Conservation (phyloP, 2,113 vertebrate species). For the Prinia subflava region DNA sequence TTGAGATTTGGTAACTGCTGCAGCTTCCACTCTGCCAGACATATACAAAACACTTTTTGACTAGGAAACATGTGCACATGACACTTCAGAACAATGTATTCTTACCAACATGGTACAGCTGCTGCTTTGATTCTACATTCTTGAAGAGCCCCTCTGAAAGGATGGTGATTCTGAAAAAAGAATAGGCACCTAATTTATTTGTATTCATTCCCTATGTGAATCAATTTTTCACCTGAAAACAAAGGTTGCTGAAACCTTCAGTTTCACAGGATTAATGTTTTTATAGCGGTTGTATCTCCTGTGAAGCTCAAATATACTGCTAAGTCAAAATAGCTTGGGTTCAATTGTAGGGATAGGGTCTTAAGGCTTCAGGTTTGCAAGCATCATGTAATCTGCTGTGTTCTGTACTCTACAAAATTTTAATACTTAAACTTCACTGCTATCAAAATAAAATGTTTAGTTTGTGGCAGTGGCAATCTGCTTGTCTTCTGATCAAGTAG, state of each 20-base stretch:
- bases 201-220: neutral
- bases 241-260: neutral
- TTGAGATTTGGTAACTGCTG: neutral
- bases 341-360: neutral
- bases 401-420: neutral
- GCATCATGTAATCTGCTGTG: neutral
- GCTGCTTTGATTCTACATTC: neutral
- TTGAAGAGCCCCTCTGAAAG: neutral
- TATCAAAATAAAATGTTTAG: neutral
- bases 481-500: neutral
- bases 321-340: neutral
- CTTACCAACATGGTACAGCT: neutral
- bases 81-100: neutral
- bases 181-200: neutral
- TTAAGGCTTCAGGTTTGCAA: neutral
- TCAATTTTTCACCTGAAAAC: neutral
- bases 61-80: rapidly evolving
- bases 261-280: neutral
- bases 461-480: neutral
- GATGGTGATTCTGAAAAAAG: neutral
- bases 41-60: neutral
- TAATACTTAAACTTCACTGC: neutral
- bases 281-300: neutral
- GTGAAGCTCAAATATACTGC: neutral
- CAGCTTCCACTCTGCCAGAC: neutral